Base-by-base conservation (phyloP, 64 coral and sea anemone species). In the Montipora efflorescens region DNA sequence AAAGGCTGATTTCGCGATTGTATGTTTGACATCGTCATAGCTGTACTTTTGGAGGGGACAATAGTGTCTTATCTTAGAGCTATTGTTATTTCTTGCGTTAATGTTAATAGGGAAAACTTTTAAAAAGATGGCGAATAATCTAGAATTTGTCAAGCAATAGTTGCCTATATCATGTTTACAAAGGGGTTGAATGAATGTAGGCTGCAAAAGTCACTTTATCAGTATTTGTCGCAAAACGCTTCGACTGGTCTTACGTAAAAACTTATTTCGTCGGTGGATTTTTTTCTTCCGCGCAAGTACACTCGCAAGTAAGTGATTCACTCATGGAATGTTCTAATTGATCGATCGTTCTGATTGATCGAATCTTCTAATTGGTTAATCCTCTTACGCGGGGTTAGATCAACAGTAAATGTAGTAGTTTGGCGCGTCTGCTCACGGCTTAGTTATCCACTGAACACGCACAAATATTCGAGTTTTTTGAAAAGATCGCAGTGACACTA, bases 291-390 rank as follows among this genome's bases (percentile, higher is more conserved):
- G 14, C 8, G 21, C 20, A 57, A 8, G 11, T 8, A 57, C 7
- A 57, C 36, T 36, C 36, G 36, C 6, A 71, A 21, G 47, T 86
- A 50, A 47, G 82, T 86, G 62, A 51, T 46, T 8, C 8, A 71
- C 21, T 59, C 20, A 82, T 64, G 48, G 13, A 84, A 47, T 7
- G 47, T 47, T 47, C 36, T 46, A 14, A 48, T 50, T 86, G 4
- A 71, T 86, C 43, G 71, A 70, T 48, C 62, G 11, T 57, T 57
- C 53, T 57, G 53, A 57, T 57, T 57, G 52, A 82, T 64, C 53
- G 25, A 84, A 47, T 7, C 61, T 47, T 47, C 74, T 76, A 14
- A 48, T 50, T 86, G 3, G 68, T 86, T 69, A 86, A 70, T 48
- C 62, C 46, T 11, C 44, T 71, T 36, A 64, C 62, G 44, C 7